Conservation (phyloP, 1,140 invertebrate genomes). For the Caenorhabditis remanei region DNA sequence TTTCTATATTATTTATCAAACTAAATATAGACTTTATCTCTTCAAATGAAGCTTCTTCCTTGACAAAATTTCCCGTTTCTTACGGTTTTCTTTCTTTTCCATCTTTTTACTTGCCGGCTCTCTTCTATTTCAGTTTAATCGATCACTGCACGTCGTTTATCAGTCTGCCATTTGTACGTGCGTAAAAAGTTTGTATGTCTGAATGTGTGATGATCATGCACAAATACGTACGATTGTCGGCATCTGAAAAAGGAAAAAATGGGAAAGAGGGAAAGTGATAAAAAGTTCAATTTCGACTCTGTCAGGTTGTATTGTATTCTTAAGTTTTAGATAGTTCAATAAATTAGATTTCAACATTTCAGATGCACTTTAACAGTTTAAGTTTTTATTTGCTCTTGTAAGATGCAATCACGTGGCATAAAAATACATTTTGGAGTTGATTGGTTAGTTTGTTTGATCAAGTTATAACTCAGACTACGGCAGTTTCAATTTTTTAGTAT, state of each 20-base stretch:
- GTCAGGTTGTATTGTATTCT: background rate
- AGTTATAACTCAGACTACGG: too few relatives aligned
- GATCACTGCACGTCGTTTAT: constrained; percentile 14
- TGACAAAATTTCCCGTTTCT: background rate
- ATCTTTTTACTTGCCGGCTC: background rate
- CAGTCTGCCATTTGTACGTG: background rate
- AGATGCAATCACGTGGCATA: background rate
- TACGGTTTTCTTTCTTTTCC: constrained; percentile 14
- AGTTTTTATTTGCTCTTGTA: background rate
- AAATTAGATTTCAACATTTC: background rate
- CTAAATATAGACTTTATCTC: background rate
- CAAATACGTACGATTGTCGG: background rate
- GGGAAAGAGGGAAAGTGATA: background rate
- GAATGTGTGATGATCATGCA: constrained; percentile 48
- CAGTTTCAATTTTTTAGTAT: too few relatives aligned
- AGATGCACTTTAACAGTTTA: constrained; percentile 6
- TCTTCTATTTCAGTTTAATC: background rate
- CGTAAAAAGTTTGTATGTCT: constrained; percentile 27
- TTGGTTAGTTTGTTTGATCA: too few relatives aligned
- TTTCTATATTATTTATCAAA: constrained; percentile 13
- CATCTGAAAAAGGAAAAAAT: constrained; percentile 12
- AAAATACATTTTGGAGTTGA: too few relatives aligned
- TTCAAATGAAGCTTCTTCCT: background rate
- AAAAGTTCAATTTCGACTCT: constrained; percentile 31
- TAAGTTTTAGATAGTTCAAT: background rate